A percentile compares a stretch with the other conserved stretches of the same genome.
phyloP scores from a whole-genome alignment of 2,888 invertebrate species.

The Schrankia costaestrigalis region DNA sequence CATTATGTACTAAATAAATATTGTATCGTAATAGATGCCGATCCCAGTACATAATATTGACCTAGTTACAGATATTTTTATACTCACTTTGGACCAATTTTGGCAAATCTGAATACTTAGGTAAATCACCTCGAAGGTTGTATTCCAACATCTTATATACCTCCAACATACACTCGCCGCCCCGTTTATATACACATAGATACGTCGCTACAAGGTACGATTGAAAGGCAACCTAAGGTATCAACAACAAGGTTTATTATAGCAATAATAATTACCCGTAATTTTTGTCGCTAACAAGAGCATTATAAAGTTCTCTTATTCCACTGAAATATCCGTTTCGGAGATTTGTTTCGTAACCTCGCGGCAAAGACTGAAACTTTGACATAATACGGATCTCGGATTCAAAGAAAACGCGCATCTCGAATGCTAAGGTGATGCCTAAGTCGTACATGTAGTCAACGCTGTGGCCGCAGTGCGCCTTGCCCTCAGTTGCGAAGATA shows the following conservation, averaged over 20 bases:
- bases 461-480: conserved; percentile 59
- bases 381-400: conserved; percentile 46
- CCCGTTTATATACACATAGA: conserved; percentile 21
- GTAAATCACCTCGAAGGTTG: conserved; percentile 12
- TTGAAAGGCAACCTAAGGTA: conserved; percentile 22
- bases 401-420: conserved; percentile 65
- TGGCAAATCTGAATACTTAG: conserved; percentile 16
- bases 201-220: conserved; percentile 15
- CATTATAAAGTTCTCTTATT: conserved; percentile 57
- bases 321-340: conserved; percentile 59
- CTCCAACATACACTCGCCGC: conserved; percentile 30
- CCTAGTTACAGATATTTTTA: conserved; percentile 54
- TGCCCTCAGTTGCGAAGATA: conserved; percentile 49
- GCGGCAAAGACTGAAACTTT: conserved; percentile 58
- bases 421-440: conserved; percentile 48
- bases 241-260: conserved; percentile 24
- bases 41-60: conserved; percentile 60
- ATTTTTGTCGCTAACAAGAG: conserved; percentile 44
- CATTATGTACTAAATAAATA: conserved; percentile 79
- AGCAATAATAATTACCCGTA: conserved; percentile 25
- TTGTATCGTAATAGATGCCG: conserved; percentile 66
- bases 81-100: conserved; percentile 37
- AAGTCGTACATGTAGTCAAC: conserved; percentile 57
- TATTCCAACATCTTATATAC: conserved; percentile 28
- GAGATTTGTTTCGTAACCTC: conserved; percentile 50